Percentiles rank a stretch among this genome's conserved stretches.
Evolutionary conservation across 2,113 vertebrate genomes (phyloP).

Genomic region (Dryoscopus gambensis): DNA sequence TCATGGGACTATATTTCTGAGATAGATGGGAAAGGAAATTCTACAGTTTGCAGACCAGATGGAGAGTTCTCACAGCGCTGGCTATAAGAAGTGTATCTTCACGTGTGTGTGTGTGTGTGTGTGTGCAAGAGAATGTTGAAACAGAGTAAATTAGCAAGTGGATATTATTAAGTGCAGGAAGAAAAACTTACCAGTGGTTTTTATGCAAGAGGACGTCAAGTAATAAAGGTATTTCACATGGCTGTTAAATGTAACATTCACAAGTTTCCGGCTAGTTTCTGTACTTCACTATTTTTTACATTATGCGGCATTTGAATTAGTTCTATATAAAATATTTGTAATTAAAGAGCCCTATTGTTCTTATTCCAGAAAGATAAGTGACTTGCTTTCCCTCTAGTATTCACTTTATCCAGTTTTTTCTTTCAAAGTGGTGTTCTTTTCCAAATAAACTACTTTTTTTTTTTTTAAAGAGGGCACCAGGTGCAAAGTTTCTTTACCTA

Average conservation of each 20-base stretch:
- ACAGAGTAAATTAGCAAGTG: neutral
- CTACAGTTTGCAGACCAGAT: slow-evolving; percentile 71
- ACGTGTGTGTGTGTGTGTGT: neutral
- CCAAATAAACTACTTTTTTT: neutral
- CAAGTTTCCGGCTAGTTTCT: neutral
- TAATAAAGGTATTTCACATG: neutral
- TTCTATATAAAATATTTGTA: neutral
- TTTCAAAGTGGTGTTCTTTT: neutral
- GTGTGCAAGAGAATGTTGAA: slow-evolving; percentile 38
- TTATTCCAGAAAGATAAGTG: neutral
- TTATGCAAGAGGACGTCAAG: neutral
- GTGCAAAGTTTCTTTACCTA: neutral
- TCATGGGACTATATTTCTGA: slow-evolving; percentile 78
- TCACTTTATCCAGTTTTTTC: neutral
- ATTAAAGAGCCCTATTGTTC: neutral
- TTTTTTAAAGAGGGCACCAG: neutral
- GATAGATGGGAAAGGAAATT: slow-evolving; percentile 74
- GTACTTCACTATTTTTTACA: neutral
- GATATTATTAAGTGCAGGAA: neutral
- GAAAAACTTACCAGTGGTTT: neutral
- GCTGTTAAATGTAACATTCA: neutral
- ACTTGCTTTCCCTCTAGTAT: neutral
- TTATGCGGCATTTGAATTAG: neutral
- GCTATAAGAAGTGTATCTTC: slow-evolving; percentile 20
- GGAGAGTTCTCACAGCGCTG: slow-evolving; percentile 69